Evolutionary conservation across 2,113 vertebrate genomes (phyloP).

Genomic region (Maccullochella peelii): DNA sequence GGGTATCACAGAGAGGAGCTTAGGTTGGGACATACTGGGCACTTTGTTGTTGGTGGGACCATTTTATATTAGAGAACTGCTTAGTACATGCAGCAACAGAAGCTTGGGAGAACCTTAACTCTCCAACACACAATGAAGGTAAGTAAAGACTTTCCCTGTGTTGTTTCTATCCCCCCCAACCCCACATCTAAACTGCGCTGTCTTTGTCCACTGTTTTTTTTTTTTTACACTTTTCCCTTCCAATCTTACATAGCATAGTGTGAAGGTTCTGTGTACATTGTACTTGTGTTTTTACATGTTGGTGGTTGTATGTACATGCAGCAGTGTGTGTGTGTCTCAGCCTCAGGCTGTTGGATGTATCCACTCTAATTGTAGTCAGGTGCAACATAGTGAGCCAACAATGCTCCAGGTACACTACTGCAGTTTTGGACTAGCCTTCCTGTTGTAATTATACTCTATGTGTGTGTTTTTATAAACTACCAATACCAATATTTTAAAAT

Average conservation of each 20-base stretch:
- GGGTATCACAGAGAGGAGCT: background rate
- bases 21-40: background rate
- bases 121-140: background rate
- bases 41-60: background rate
- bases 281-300: background rate
- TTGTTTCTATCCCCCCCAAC: background rate
- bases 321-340: background rate
- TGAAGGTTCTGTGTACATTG: background rate
- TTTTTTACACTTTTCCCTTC: background rate
- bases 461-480: slow-evolving; percentile 9
- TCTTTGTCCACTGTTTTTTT: background rate
- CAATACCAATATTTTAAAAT: background rate
- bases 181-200: background rate
- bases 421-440: slow-evolving; percentile 3
- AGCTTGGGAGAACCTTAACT: background rate
- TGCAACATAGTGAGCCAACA: slow-evolving; percentile 37
- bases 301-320: background rate
- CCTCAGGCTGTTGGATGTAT: slow-evolving; percentile 34
- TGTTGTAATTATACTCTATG: slow-evolving; percentile 22
- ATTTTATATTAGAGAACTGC: background rate
- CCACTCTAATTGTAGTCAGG: slow-evolving; percentile 56
- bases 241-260: too few relatives aligned
- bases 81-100: background rate
- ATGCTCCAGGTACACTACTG: slow-evolving; percentile 24
- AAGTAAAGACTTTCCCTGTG: background rate